These are phyloP conservation scores for Eulemur coronatus DNA, from an alignment of 2,797 vertebrate genomes.

Conservation along the genomic window DNA sequence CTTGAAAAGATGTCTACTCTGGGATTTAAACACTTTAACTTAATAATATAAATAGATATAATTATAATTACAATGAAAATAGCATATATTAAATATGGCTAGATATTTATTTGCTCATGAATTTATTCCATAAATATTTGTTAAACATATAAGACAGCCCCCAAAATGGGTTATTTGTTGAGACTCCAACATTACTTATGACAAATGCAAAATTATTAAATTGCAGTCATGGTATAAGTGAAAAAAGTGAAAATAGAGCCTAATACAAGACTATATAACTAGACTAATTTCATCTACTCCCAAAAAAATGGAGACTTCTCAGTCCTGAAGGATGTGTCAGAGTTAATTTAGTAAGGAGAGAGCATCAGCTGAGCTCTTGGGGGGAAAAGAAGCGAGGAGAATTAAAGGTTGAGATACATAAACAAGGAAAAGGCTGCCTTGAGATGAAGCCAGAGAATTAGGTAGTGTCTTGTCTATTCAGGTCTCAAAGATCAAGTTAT, in stretches of 20 bases:
- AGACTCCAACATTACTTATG: background rate
- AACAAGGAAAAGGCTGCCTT: background rate
- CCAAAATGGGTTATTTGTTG: background rate
- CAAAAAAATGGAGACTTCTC: background rate
- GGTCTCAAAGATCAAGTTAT: background rate
- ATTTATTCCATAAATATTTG: background rate
- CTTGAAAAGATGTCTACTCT: background rate
- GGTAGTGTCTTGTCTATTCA: background rate
- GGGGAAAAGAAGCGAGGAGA: background rate
- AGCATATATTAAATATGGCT: background rate
- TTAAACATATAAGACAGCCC: background rate
- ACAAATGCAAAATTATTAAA: background rate
- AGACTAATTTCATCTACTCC: background rate
- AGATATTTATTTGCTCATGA: background rate
- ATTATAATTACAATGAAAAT: background rate
- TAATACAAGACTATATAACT: background rate
- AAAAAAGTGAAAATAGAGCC: background rate
- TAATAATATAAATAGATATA: background rate
- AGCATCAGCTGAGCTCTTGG: background rate
- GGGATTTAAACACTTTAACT: background rate
- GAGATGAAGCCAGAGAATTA: background rate
- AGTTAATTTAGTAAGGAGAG: background rate
- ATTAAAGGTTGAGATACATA: background rate
- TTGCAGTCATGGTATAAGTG: too few relatives aligned
- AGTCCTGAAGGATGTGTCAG: background rate